Evolutionary conservation across 1,140 invertebrate species (phyloP).

Genomic region (Rhynchophorus ferrugineus): DNA sequence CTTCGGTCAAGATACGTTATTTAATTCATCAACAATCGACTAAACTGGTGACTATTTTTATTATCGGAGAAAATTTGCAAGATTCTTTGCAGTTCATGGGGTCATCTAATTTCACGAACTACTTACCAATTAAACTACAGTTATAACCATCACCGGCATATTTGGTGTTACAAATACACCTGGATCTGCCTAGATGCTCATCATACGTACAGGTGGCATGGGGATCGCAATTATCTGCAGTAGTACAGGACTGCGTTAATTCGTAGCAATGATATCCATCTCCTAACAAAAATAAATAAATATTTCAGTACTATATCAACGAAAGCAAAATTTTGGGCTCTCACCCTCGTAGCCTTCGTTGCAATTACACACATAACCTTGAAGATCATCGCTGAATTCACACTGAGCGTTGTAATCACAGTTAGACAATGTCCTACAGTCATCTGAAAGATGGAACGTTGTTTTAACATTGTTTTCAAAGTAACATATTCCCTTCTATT

Average conservation of each 20-base stretch:
- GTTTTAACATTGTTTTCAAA: conserved; percentile 35
- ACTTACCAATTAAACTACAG: conserved; percentile 37
- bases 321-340: too few species aligned
- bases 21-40: too few species aligned
- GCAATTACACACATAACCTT: conserved; percentile 69
- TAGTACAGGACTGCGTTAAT: conserved; percentile 54
- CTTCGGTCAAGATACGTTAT: too few species aligned
- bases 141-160: conserved; percentile 71
- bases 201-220: conserved; percentile 68
- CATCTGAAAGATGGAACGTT: conserved; percentile 44
- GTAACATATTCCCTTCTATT: conserved; percentile 39
- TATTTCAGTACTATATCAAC: neutral
- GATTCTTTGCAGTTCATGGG: too few species aligned
- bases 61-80: too few species aligned
- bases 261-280: conserved; percentile 66
- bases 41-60: too few species aligned
- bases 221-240: conserved; percentile 62
- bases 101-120: too few species aligned
- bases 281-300: conserved; percentile 32
- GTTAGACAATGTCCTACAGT: conserved; percentile 65
- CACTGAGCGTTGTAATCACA: conserved; percentile 75
- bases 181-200: conserved; percentile 52
- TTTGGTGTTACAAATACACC: conserved; percentile 72
- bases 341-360: conserved; percentile 62
- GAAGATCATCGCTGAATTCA: conserved; percentile 48